Conservation (phyloP, 2,797 vertebrate genomes). For the Tenualosa thibaudeaui region DNA sequence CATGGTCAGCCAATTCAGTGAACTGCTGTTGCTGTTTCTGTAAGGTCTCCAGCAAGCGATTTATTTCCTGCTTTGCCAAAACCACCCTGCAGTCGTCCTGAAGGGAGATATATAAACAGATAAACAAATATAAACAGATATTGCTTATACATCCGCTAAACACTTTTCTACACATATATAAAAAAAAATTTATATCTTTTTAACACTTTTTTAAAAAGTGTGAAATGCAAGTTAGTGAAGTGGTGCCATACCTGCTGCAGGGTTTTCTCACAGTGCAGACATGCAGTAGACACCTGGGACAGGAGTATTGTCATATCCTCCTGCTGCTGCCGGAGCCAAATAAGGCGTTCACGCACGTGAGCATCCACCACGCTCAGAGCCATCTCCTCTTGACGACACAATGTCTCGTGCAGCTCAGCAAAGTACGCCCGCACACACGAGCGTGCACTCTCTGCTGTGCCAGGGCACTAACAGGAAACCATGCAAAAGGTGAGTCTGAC, state of each 20-base stretch:
- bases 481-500: not conserved
- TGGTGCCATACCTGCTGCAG: slow-evolving; percentile 85
- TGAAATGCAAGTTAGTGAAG: too few species aligned
- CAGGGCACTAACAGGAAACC: slow-evolving; percentile 79
- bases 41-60: slow-evolving; percentile 88
- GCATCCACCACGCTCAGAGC: slow-evolving; percentile 97
- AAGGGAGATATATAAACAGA: not conserved
- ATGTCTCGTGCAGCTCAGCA: slow-evolving; percentile 94
- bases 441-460: slow-evolving; percentile 93
- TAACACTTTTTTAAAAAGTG: too few species aligned
- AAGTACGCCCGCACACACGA: slow-evolving; percentile 97
- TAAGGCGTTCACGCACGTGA: slow-evolving; percentile 92
- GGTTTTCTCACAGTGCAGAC: slow-evolving; percentile 97
- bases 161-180: too few species aligned
- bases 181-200: too few species aligned
- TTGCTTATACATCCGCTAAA: too few species aligned
- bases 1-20: slow-evolving; percentile 93
- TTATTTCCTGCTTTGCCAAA: slow-evolving; percentile 95
- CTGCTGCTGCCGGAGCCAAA: slow-evolving; percentile 97
- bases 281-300: slow-evolving; percentile 97
- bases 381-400: slow-evolving; percentile 99
- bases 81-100: slow-evolving; percentile 98
- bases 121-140: too few species aligned
- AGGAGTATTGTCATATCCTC: slow-evolving; percentile 98
- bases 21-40: slow-evolving; percentile 99